phyloP scores from a whole-genome alignment of 92 coral and sea anemone genomes.

The Muricea muricata region DNA sequence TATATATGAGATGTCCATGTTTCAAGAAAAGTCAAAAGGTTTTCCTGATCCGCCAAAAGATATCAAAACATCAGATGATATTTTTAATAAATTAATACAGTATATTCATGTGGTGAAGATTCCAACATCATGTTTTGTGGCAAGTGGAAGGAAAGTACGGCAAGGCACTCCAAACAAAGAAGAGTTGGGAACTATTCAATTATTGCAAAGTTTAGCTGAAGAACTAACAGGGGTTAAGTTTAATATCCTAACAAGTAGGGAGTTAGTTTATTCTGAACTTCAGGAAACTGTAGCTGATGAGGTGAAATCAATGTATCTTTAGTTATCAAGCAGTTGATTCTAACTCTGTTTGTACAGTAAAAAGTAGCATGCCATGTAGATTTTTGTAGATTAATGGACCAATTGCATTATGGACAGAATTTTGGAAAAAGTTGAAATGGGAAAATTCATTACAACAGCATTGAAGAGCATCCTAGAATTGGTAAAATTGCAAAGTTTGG shows the following conservation, averaged over 20 bases:
- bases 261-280: conserved; percentile 35
- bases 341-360: too few species aligned
- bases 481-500: too few species aligned
- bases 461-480: too few species aligned
- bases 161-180: conserved; percentile 30
- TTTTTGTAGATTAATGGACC: too few species aligned
- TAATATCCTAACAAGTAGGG: conserved; percentile 38
- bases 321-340: neutral
- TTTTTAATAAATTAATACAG: conserved; percentile 35
- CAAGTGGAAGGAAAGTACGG: conserved; percentile 28
- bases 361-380: too few species aligned
- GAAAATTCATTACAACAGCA: too few species aligned
- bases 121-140: conserved; percentile 40
- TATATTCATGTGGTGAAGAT: conserved; percentile 16
- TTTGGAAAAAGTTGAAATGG: too few species aligned
- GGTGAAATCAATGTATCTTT: conserved; percentile 31
- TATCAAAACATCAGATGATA: conserved; percentile 31
- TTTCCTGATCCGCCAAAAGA: conserved; percentile 33
- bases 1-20: conserved; percentile 18
- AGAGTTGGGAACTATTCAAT: conserved; percentile 27
- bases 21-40: conserved; percentile 30
- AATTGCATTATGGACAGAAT: too few species aligned
- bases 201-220: conserved; percentile 38
- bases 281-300: neutral
- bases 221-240: conserved; percentile 38